Conservation (phyloP, 1,140 invertebrate species). For the Eurosta solidaginis region DNA sequence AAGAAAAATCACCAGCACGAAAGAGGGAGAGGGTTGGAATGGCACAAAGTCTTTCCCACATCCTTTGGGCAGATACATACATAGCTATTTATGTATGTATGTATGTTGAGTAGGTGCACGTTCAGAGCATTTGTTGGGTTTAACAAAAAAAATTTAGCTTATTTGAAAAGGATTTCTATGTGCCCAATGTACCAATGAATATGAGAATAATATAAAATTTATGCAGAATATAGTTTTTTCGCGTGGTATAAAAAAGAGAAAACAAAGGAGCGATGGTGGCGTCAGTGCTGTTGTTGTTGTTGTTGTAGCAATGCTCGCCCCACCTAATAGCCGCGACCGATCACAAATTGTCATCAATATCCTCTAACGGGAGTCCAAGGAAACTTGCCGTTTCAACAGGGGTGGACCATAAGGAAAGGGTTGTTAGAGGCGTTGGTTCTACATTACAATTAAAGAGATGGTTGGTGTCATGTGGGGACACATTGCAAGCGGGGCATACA, state of each 20-base stretch:
- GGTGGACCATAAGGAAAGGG: too few species aligned
- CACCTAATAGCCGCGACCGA: too few species aligned
- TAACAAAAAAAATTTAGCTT: background rate
- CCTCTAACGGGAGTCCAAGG: too few species aligned
- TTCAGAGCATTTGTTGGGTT: slow-evolving; percentile 24
- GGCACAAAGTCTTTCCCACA: too few species aligned
- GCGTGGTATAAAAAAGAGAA: background rate
- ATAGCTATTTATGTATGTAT: background rate
- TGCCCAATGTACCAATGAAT: background rate
- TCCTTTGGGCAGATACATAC: background rate
- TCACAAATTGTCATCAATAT: too few species aligned
- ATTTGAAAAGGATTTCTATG: background rate
- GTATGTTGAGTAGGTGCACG: slow-evolving; percentile 13
- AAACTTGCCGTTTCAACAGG: too few species aligned
- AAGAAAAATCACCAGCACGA: background rate
- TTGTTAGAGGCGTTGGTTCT: too few species aligned
- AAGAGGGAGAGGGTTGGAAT: background rate
- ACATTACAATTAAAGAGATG: too few species aligned
- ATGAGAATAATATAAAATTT: background rate
- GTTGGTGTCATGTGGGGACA: too few species aligned
- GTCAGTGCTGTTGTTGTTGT: too few species aligned
- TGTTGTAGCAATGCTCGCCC: too few species aligned
- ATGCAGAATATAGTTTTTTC: background rate
- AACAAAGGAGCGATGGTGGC: background rate
- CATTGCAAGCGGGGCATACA: too few species aligned